Evolutionary conservation across 2,888 invertebrate species (phyloP), one percentile per base, ranked within the genome.

Genomic region (Hypena proboscidalis): DNA sequence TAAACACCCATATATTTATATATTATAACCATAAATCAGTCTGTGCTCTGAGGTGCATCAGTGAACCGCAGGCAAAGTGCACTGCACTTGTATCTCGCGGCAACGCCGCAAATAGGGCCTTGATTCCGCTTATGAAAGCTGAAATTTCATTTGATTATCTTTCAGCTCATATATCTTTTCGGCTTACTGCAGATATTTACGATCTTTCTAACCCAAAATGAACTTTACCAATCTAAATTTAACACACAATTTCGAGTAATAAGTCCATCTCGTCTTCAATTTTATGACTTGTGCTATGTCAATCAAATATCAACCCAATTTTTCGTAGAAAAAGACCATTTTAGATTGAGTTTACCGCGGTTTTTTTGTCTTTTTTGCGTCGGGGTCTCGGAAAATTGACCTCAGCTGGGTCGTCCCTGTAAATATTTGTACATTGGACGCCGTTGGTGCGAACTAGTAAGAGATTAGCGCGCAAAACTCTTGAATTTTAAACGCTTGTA

Each of bases 11-110:
- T 88, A 85, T 84, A 88, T 88, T 88, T 89, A n/a, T n/a, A n/a
- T n/a, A 90, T 86, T 85, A 85, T 83, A 83, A 75, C 77, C 77
- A 87, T 90, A 90, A 89, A 90, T 90, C 87, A 86, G 82, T 82
- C 86, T 84, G 79, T 74, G 64, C 49, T 78, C 77, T 60, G 79
- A 83, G 86, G 85, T 82, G 85, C 88, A 88, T 85, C 86, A 79
- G 76, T 59, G 64, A 59, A 64, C 65, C 65, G 38, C 65, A 77
- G 74, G 74, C 79, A 81, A 80, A 86, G 86, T 88, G 85, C 88
- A 87, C 72, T 87, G 87, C 83, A 80, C 86, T 85, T 83, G 70
- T 70, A 72, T 58, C 56, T 44, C 29, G 27, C 10, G 21, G 22
- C n/a, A 1, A 4, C 1, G 50, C 59, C 17, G 10, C 31, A 0